phyloP scores from a whole-genome alignment of 2,888 invertebrate genomes.

The Papilio gigon region DNA sequence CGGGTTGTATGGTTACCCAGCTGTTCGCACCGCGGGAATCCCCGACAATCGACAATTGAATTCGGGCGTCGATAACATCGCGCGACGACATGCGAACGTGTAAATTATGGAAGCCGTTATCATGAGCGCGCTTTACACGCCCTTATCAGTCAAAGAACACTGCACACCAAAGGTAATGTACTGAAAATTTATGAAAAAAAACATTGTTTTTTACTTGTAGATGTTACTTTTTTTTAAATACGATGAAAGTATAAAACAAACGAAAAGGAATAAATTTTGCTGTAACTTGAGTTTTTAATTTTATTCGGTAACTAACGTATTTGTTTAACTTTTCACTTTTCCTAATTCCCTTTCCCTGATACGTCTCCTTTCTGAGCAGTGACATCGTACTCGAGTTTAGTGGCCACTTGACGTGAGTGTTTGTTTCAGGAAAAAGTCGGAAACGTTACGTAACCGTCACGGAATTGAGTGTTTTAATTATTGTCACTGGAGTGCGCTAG shows the following conservation, averaged over 20 bases:
- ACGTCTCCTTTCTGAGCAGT: not conserved
- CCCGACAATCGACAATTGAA: conserved; percentile 10
- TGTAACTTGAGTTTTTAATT: no score
- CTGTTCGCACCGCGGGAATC: conserved; percentile 15
- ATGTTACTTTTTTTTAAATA: no score
- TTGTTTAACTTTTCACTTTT: not conserved
- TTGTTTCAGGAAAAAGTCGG: conserved; percentile 33
- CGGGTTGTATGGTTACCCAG: conserved; percentile 2
- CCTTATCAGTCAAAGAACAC: not conserved
- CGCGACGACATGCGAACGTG: conserved; percentile 20
- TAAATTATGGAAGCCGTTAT: conserved; percentile 22
- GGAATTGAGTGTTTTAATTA: conserved; percentile 22
- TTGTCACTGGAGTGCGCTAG: conserved; percentile 10
- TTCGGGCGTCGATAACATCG: conserved; percentile 1
- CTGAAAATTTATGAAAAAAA: not conserved
- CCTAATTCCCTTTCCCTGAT: not conserved
- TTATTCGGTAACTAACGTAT: no score
- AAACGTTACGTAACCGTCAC: conserved; percentile 15
- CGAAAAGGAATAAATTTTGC: not conserved
- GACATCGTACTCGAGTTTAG: conserved; percentile 28
- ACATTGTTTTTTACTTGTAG: no score
- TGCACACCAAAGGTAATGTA: not conserved
- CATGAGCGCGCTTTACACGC: not conserved
- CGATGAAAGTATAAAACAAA: no score
- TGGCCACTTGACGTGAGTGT: conserved; percentile 35